A percentile compares a stretch with the other conserved stretches of the same genome.
Evolutionary conservation across 2,113 vertebrate genomes (phyloP).

Genomic region (Rhabdornis inornatus): DNA sequence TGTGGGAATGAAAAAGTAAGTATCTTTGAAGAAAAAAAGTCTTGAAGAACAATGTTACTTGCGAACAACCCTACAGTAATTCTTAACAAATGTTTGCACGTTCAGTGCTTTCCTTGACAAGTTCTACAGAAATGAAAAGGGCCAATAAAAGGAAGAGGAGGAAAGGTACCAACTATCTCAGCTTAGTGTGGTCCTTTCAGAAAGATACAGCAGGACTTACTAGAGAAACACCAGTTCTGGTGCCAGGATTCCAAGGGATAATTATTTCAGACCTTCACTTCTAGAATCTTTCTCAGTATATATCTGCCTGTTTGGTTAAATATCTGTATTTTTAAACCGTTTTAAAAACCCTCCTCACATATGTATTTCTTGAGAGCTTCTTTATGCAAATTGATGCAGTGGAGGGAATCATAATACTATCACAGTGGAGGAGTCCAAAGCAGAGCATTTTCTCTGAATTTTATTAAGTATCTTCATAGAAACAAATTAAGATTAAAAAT

Average conservation of each 20-base stretch:
- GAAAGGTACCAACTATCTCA: neutral
- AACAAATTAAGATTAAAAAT: neutral
- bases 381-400: neutral
- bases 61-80: neutral
- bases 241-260: neutral
- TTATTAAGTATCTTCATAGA: neutral
- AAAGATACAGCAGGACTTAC: neutral
- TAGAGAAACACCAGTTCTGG: neutral
- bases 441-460: neutral
- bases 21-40: neutral
- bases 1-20: neutral
- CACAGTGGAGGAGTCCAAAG: neutral
- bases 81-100: neutral
- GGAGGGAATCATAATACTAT: neutral
- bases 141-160: neutral
- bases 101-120: neutral
- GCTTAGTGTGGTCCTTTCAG: neutral
- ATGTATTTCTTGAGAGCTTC: neutral
- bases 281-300: neutral
- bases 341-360: neutral
- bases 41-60: neutral
- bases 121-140: neutral
- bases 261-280: neutral
- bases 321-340: neutral
- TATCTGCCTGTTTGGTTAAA: neutral